Evolutionary conservation across 2,797 vertebrate genomes (phyloP).

Genomic region (Cryptoprocta ferox): DNA sequence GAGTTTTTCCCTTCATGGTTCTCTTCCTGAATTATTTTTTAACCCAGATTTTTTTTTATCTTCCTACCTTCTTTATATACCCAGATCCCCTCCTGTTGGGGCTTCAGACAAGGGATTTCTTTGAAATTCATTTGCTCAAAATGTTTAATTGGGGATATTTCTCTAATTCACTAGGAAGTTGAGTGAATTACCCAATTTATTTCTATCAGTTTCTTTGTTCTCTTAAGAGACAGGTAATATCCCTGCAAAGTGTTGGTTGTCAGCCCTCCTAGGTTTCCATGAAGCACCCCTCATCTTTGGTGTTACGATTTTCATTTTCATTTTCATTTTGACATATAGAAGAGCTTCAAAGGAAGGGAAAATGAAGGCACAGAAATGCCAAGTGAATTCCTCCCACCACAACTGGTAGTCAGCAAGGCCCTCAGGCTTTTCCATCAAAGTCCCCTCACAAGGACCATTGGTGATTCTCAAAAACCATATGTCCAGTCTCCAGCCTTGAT

Average conservation of each 20-base stretch:
- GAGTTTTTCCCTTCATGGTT: background rate
- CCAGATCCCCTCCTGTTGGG: background rate
- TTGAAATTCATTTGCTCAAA: background rate
- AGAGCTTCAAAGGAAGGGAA: background rate
- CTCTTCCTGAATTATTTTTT: background rate
- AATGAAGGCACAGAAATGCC: background rate
- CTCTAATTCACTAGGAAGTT: background rate
- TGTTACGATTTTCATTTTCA: background rate
- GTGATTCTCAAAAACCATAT: background rate
- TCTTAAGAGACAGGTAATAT: slow-evolving; percentile 7
- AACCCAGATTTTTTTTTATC: background rate
- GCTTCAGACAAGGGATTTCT: background rate
- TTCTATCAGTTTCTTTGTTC: slow-evolving; percentile 8
- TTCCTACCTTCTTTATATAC: background rate
- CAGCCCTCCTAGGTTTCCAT: background rate
- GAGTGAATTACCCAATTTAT: background rate
- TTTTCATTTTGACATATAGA: background rate
- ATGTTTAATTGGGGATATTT: background rate
- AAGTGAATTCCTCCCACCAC: background rate
- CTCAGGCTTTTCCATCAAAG: background rate
- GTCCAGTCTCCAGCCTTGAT: background rate
- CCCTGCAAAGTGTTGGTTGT: background rate
- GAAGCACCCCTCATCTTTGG: background rate
- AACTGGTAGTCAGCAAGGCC: background rate
- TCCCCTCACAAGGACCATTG: background rate